These are phyloP conservation scores for Phenganax stokvisi DNA, from an alignment of 92 coral and sea anemone species.

Conservation along the genomic window DNA sequence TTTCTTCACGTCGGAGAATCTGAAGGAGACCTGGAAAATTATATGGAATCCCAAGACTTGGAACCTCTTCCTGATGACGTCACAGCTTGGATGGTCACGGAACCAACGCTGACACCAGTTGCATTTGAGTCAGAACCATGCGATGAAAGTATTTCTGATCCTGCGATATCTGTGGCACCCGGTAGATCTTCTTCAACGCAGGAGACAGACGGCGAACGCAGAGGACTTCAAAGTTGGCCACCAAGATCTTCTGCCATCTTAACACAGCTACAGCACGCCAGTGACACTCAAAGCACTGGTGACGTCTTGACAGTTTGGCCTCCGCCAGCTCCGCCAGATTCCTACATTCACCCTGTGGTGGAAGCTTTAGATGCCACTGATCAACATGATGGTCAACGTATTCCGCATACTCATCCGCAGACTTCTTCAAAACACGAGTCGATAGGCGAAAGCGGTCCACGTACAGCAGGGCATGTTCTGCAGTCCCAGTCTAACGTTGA, in stretches of 20 bases:
- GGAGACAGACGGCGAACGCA: conserved; percentile 21
- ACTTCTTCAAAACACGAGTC: not conserved
- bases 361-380: not conserved
- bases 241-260: conserved; percentile 62
- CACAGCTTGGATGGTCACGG: conserved; percentile 54
- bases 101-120: conserved; percentile 29
- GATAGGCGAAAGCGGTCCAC: not conserved
- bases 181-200: not conserved
- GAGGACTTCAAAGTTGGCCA: conserved; percentile 88
- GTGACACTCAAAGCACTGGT: conserved; percentile 20
- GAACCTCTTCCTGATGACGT: conserved; percentile 56
- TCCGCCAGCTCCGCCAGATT: conserved; percentile 75
- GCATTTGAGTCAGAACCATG: conserved; percentile 55
- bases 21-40: conserved; percentile 51
- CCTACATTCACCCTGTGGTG: conserved; percentile 36
- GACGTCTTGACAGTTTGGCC: conserved; percentile 73
- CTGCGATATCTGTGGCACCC: conserved; percentile 9
- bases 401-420: not conserved
- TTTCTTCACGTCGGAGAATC: conserved; percentile 50
- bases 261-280: not conserved
- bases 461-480: not conserved
- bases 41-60: conserved; percentile 44
- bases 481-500: not conserved
- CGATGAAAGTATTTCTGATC: not conserved
- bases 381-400: not conserved